Percentiles rank a stretch among this genome's conserved stretches.
phyloP scores from a whole-genome alignment of 2,888 invertebrate species.

The Epinotia nisella region DNA sequence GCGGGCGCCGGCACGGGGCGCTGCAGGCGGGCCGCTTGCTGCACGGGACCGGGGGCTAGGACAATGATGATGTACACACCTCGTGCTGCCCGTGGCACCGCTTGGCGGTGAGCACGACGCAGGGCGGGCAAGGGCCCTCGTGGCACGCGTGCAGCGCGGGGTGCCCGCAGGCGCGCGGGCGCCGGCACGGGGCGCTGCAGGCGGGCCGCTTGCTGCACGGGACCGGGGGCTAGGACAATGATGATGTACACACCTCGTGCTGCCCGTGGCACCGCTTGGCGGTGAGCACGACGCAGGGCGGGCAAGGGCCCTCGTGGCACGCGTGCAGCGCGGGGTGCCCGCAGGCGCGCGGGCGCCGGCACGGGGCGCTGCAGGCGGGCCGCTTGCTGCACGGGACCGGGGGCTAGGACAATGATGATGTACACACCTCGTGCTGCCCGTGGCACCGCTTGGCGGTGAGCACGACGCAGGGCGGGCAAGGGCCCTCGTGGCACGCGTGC shows the following conservation, averaged over 20 bases:
- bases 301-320: slow-evolving; percentile 86
- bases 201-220: slow-evolving; percentile 94
- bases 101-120: slow-evolving; percentile 91
- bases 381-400: slow-evolving; percentile 96
- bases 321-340: slow-evolving; percentile 88
- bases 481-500: slow-evolving; percentile 87
- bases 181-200: slow-evolving; percentile 76
- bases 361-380: slow-evolving; percentile 87
- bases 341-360: slow-evolving; percentile 80
- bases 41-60: slow-evolving; percentile 98
- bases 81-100: slow-evolving; percentile 92
- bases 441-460: slow-evolving; percentile 92
- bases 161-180: slow-evolving; percentile 87
- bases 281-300: slow-evolving; percentile 90
- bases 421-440: too few species aligned
- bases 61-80: too few species aligned
- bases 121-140: slow-evolving; percentile 79
- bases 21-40: slow-evolving; percentile 92
- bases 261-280: slow-evolving; percentile 91
- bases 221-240: too few species aligned
- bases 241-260: too few species aligned
- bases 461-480: slow-evolving; percentile 86
- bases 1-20: slow-evolving; percentile 50
- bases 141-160: slow-evolving; percentile 90
- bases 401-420: too few species aligned